Base-by-base conservation (phyloP, 2,113 vertebrate genomes). In the Peromyscus polionotus region DNA sequence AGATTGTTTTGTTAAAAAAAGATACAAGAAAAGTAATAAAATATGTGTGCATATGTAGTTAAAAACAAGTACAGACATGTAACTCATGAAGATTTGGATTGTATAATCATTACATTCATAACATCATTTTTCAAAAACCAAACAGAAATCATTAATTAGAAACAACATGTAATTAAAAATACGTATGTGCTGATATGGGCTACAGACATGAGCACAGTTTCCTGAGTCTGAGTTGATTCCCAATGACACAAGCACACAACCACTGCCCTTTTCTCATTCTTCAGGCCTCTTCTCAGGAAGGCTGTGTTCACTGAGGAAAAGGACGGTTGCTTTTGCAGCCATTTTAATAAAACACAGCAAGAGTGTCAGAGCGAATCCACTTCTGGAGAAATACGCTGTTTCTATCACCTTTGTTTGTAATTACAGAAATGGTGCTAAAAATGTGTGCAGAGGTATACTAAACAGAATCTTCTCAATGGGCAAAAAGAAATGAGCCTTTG, bases 141-240 rank as follows among this genome's bases (percentile, higher is more conserved):
- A 77, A 94, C 0, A 88, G 17, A 97, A 97, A 96, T 81, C 89
- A 72, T 57, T 88, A 92, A 97, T 89, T 67, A 67, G 42, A 96
- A 94, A 0, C 87, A 88, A 91, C 63, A 89, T 65, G 51, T 70
- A 95, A 77, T 65, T 93, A 63, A 90, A 81, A 45, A 0, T 31
- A 79, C 12, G 19, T 33, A 42, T 20, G 36, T 19, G 17, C 16
- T 79, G 72, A 76, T 36, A 93, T 10, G 22, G 20, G 10, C 80
- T 54, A 75, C 68, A 33, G 84, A 59, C 39, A 17, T 0, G 0
- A 42, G 45, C 72, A 59, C 0, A 0, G 61, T 19, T 65, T 42
- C 51, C 24, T 1, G 13, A 19, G 31, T 26, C 26, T 57, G 68
- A 33, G 24, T 3, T 7, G 31, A 8, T 2, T 39, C 39, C 9